A percentile compares a stretch with the other conserved stretches of the same genome.
phyloP scores from a whole-genome alignment of 2,888 invertebrate species.

The Seira ritae region DNA sequence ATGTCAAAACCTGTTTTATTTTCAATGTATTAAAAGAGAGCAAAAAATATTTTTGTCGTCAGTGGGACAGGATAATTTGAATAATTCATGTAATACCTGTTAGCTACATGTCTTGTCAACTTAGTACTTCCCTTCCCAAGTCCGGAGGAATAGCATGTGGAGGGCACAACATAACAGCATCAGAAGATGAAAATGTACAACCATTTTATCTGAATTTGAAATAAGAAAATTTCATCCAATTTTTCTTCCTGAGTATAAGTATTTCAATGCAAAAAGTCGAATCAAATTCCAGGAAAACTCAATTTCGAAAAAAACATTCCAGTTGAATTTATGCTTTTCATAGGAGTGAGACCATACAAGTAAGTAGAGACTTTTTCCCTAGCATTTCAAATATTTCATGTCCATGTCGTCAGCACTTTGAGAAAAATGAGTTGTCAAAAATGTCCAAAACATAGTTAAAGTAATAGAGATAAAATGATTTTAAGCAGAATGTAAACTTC shows the following conservation, averaged over 20 bases:
- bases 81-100: conserved; percentile 54
- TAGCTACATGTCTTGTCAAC: neutral
- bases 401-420: neutral
- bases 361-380: too few species aligned
- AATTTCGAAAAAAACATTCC: neutral
- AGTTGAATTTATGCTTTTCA: neutral
- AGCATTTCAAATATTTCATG: neutral
- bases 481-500: neutral
- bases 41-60: neutral
- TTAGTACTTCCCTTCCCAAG: neutral
- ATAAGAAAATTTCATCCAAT: neutral
- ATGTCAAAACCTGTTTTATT: conserved; percentile 26
- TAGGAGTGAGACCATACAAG: too few species aligned
- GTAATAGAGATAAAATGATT: neutral
- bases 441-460: conserved; percentile 35
- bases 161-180: too few species aligned
- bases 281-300: conserved; percentile 7
- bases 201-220: neutral
- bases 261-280: neutral
- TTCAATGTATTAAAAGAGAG: neutral
- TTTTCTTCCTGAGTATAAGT: too few species aligned
- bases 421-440: conserved; percentile 47
- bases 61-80: conserved; percentile 34
- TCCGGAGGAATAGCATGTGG: conserved; percentile 23
- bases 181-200: neutral